Conservation (phyloP, 2,888 invertebrate species). For the Cactoblastis cactorum region DNA sequence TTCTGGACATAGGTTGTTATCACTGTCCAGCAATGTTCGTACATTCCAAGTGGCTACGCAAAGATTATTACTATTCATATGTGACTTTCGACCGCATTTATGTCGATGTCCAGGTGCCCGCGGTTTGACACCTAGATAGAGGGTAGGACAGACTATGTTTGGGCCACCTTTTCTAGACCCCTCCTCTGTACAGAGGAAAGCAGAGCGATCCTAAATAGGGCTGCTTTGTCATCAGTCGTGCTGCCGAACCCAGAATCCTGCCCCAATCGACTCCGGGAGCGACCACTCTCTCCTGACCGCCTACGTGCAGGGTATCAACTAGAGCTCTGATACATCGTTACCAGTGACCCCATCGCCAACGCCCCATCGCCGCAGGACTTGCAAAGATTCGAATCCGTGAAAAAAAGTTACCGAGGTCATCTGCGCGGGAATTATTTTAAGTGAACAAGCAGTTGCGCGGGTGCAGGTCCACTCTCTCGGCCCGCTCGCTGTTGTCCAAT, state of each 20-base stretch:
- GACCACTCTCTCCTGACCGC: slow-evolving; percentile 25
- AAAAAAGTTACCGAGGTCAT: slow-evolving; percentile 13
- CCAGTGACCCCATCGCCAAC: no score
- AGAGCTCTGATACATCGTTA: slow-evolving; percentile 16
- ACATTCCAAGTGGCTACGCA: neutral
- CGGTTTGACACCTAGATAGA: neutral
- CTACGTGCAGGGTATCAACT: slow-evolving; percentile 25
- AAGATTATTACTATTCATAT: neutral
- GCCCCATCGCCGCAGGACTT: no score
- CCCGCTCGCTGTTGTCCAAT: slow-evolving; percentile 3
- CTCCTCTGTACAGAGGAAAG: slow-evolving; percentile 14
- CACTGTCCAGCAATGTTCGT: slow-evolving; percentile 24
- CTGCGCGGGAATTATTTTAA: slow-evolving; percentile 19
- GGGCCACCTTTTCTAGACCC: neutral
- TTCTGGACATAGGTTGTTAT: slow-evolving; percentile 22
- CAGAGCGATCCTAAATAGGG: slow-evolving; percentile 22
- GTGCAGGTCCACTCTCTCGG: slow-evolving; percentile 4
- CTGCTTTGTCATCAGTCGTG: slow-evolving; percentile 17
- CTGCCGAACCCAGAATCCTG: slow-evolving; percentile 7
- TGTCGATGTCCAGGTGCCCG: neutral
- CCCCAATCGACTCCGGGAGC: slow-evolving; percentile 22
- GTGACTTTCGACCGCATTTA: neutral
- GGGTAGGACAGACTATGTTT: neutral
- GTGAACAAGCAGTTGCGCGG: slow-evolving; percentile 15
- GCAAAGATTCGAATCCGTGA: no score